Percentiles rank a stretch among this genome's conserved stretches.
These are phyloP conservation scores for Maconellicoccus hirsutus DNA, from an alignment of 1,140 invertebrate species.

Conservation along the genomic window DNA sequence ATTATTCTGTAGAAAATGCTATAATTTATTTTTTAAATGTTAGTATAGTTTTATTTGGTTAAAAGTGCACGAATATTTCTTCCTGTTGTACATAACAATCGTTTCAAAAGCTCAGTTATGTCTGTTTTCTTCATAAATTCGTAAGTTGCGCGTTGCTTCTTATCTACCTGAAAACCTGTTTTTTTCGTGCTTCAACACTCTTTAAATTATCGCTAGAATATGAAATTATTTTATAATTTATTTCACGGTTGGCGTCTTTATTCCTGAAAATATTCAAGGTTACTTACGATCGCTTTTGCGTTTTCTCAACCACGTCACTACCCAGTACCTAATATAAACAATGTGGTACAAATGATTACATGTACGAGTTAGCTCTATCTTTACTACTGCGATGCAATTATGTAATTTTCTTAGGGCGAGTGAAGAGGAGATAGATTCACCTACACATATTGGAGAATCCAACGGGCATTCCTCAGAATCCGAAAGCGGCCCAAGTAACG, in stretches of 20 bases:
- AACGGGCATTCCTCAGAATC: constrained; percentile 24
- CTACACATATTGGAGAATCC: constrained; percentile 20
- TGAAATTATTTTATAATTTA: background rate
- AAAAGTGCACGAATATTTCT: no score
- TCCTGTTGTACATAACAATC: no score
- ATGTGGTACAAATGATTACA: background rate
- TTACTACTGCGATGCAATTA: no score
- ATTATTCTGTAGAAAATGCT: background rate
- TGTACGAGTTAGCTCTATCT: background rate
- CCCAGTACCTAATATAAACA: no score
- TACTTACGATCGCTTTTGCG: no score
- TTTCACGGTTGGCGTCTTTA: background rate
- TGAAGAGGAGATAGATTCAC: constrained; percentile 26
- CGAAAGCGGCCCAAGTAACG: constrained; percentile 30
- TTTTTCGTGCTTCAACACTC: background rate
- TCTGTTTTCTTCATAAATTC: constrained; percentile 25
- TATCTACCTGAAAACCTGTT: background rate
- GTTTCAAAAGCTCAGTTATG: background rate
- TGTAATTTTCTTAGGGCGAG: background rate
- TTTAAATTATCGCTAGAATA: background rate
- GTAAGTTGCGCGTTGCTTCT: constrained; percentile 19
- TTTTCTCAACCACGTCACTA: no score
- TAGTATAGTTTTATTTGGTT: background rate
- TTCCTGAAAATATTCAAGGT: no score
- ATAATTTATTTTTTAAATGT: background rate